phyloP scores from a whole-genome alignment of 2,888 invertebrate genomes.

The Physocephala rufipes region DNA sequence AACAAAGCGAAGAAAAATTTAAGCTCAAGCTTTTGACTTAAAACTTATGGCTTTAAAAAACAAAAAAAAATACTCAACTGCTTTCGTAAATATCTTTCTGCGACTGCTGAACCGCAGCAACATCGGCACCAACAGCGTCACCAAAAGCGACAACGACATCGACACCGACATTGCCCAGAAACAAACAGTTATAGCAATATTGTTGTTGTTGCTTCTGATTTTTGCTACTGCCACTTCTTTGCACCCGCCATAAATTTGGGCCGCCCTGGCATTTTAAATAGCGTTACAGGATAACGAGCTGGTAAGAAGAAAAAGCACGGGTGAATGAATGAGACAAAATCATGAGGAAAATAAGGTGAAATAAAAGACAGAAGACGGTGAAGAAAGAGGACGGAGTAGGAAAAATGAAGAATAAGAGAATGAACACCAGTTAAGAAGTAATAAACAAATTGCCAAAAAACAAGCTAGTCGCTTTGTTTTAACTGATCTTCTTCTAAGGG shows the following conservation, averaged over 20 bases:
- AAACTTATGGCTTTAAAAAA: conserved; percentile 19
- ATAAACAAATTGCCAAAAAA: conserved; percentile 19
- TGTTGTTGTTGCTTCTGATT: neutral
- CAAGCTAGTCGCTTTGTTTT: conserved; percentile 10
- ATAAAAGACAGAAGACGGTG: neutral
- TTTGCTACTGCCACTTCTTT: neutral
- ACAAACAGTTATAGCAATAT: neutral
- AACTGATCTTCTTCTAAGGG: neutral
- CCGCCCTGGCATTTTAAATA: conserved; percentile 8
- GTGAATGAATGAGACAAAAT: no score
- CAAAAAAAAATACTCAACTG: neutral
- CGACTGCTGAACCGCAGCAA: neutral
- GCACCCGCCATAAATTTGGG: conserved; percentile 7
- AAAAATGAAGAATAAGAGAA: neutral
- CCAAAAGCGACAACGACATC: no score
- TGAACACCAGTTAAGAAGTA: neutral
- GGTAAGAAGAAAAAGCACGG: no score
- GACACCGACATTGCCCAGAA: no score
- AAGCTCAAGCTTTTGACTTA: conserved; percentile 12
- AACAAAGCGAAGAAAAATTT: no score
- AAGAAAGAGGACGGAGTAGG: neutral
- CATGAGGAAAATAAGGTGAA: neutral
- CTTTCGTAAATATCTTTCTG: neutral
- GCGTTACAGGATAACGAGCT: neutral
- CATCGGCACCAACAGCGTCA: no score